These are phyloP conservation scores for Phataginus tricuspis DNA, from an alignment of 2,797 vertebrate species.

Conservation along the genomic window DNA sequence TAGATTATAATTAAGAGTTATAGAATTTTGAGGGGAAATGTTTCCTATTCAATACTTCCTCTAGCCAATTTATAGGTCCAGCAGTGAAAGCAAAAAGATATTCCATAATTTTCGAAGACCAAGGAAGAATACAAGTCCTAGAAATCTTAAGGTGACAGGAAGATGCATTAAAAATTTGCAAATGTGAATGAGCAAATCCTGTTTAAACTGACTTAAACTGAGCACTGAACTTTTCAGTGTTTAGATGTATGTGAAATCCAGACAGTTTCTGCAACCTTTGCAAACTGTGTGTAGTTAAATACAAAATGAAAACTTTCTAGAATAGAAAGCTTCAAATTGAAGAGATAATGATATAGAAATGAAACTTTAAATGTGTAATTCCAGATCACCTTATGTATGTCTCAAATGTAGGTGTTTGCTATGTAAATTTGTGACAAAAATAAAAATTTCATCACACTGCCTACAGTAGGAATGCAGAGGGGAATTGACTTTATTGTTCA, in stretches of 20 bases:
- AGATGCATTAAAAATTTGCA: background rate
- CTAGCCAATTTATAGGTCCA: background rate
- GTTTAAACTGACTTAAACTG: background rate
- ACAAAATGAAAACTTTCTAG: background rate
- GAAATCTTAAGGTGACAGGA: background rate
- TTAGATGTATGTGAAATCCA: background rate
- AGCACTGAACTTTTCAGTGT: background rate
- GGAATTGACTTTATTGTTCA: background rate
- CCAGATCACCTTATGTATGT: background rate
- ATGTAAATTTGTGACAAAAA: background rate
- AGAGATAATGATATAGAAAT: background rate
- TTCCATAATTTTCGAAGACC: background rate
- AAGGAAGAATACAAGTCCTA: background rate
- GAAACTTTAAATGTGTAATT: background rate
- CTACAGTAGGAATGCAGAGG: background rate
- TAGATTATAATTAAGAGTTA: background rate
- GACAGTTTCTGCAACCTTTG: background rate
- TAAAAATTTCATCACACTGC: background rate
- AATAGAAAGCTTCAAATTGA: background rate
- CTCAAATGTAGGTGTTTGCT: background rate
- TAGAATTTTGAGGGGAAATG: background rate
- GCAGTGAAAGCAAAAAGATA: background rate
- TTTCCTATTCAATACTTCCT: background rate
- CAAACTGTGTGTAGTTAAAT: background rate
- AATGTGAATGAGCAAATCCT: background rate